Conservation (phyloP, 2,797 vertebrate species). For the Dendrocincla fuliginosa region DNA sequence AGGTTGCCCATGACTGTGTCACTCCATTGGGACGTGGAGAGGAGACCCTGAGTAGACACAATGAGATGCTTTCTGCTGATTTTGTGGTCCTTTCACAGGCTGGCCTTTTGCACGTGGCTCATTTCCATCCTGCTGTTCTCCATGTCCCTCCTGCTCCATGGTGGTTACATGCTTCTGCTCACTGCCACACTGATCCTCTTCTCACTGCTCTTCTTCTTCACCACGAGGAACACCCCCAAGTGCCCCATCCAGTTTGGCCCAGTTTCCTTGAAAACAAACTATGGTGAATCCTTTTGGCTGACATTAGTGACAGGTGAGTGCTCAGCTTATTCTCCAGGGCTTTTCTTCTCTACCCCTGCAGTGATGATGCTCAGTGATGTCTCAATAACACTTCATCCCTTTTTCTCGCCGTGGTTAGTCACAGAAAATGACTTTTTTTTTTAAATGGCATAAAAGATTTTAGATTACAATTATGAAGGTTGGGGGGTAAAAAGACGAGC, state of each 20-base stretch:
- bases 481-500: background rate
- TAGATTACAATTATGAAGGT: background rate
- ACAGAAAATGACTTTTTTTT: background rate
- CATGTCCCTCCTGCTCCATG: slow-evolving; percentile 87
- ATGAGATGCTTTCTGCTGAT: rapidly evolving
- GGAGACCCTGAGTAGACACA: background rate
- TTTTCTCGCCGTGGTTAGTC: background rate
- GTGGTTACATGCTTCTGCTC: slow-evolving; percentile 85
- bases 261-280: slow-evolving; percentile 76
- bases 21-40: background rate
- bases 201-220: slow-evolving; percentile 87
- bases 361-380: background rate
- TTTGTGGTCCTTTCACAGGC: slow-evolving; percentile 76
- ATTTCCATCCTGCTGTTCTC: slow-evolving; percentile 88
- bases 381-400: rapidly evolving
- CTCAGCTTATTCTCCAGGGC: background rate
- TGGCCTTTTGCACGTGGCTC: slow-evolving; percentile 93
- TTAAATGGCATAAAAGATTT: background rate
- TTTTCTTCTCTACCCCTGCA: background rate
- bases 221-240: slow-evolving; percentile 69
- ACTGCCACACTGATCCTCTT: slow-evolving; percentile 86
- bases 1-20: background rate
- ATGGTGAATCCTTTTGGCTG: slow-evolving; percentile 92
- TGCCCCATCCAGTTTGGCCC: slow-evolving; percentile 86
- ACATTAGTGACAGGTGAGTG: slow-evolving; percentile 85